These are phyloP conservation scores for Acronicta leporina DNA, from an alignment of 2,888 invertebrate species.

Conservation along the genomic window DNA sequence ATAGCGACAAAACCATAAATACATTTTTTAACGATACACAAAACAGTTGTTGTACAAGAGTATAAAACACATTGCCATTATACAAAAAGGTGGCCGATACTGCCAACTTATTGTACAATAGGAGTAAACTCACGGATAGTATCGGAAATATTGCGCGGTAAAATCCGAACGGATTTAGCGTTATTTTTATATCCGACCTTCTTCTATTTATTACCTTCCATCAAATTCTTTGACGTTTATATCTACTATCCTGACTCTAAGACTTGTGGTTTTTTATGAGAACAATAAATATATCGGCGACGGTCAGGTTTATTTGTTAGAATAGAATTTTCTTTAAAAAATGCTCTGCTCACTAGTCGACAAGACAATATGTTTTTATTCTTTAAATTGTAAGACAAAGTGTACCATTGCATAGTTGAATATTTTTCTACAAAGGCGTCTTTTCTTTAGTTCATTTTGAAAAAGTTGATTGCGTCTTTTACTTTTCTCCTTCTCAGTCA, in stretches of 20 bases:
- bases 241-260: constrained; percentile 14
- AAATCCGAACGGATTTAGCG: constrained; percentile 30
- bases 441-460: too few relatives aligned
- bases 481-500: too few relatives aligned
- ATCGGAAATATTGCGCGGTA: constrained; percentile 14
- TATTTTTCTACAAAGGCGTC: too few relatives aligned
- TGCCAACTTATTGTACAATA: background rate
- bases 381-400: too few relatives aligned
- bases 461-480: too few relatives aligned
- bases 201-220: constrained; percentile 41
- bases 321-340: background rate
- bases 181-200: constrained; percentile 47
- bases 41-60: background rate
- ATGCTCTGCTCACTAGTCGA: too few relatives aligned
- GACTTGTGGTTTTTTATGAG: background rate
- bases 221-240: constrained; percentile 41
- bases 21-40: background rate
- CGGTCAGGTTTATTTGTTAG: constrained; percentile 1
- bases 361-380: too few relatives aligned
- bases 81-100: constrained; percentile 9
- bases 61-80: background rate
- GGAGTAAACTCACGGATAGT: constrained; percentile 21
- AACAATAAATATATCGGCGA: constrained; percentile 3
- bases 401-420: too few relatives aligned
- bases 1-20: background rate